phyloP scores from a whole-genome alignment of 2,888 invertebrate species.

The Dynastes grantii region DNA sequence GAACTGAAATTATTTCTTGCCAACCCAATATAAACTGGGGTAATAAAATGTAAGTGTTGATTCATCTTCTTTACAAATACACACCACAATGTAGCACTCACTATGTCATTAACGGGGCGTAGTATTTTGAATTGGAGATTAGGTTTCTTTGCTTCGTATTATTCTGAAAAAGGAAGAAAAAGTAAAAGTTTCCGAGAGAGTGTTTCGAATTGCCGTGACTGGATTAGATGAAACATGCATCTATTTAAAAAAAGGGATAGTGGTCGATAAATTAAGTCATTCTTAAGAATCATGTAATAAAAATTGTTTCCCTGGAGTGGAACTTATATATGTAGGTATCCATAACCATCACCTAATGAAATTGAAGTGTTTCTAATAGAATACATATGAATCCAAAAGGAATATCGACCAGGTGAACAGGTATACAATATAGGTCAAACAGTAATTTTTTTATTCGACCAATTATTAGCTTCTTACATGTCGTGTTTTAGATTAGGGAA shows the following conservation, averaged over 20 bases:
- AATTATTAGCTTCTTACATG: slow-evolving; percentile 35
- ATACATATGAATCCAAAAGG: slow-evolving; percentile 2
- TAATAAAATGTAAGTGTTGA: too few relatives aligned
- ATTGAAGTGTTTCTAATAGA: slow-evolving; percentile 24
- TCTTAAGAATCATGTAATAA: slow-evolving; percentile 39
- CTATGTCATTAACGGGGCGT: slow-evolving; percentile 27
- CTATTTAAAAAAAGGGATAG: not conserved
- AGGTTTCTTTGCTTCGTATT: slow-evolving; percentile 4
- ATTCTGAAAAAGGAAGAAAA: not conserved
- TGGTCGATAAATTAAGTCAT: slow-evolving; percentile 40
- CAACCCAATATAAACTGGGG: too few relatives aligned
- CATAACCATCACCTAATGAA: slow-evolving; percentile 22
- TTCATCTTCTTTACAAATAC: not conserved
- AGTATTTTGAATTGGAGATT: slow-evolving; percentile 33
- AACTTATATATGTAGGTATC: not conserved
- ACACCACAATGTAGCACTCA: slow-evolving; percentile 13
- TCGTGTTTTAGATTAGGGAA: slow-evolving; percentile 9
- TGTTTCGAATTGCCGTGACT: not conserved
- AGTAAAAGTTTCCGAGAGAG: too few relatives aligned
- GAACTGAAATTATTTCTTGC: too few relatives aligned
- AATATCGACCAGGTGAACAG: slow-evolving; percentile 24
- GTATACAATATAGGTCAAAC: slow-evolving; percentile 21
- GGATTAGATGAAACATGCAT: slow-evolving; percentile 21
- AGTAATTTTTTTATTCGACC: slow-evolving; percentile 17
- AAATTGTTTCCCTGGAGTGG: slow-evolving; percentile 28